Evolutionary conservation across 2,113 vertebrate species (phyloP).

Genomic region (Tychaedon coryphoeus): DNA sequence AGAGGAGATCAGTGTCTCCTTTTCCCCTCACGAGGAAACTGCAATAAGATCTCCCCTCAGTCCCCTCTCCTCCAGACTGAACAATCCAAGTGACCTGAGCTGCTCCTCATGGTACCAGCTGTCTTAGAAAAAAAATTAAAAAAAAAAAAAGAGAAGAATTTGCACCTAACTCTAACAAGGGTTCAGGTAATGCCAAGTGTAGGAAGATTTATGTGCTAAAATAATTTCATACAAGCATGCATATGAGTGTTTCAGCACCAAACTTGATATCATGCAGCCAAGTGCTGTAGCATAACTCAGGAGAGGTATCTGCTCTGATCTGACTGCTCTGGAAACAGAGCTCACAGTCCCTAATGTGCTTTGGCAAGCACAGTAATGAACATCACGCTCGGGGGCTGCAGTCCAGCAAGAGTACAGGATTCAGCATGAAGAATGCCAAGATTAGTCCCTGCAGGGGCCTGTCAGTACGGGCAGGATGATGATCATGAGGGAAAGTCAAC

Average conservation of each 20-base stretch:
- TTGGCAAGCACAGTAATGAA: not conserved
- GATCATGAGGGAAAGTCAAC: not conserved
- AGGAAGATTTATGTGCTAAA: not conserved
- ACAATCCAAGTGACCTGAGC: not conserved
- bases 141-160: not conserved
- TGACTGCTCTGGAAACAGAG: not conserved
- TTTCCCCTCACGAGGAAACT: not conserved
- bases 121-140: not conserved
- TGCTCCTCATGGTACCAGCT: not conserved
- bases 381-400: fast-evolving
- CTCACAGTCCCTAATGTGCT: not conserved
- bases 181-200: not conserved
- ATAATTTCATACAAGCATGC: not conserved
- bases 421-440: not conserved
- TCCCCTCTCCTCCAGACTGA: not conserved
- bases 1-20: not conserved
- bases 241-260: not conserved
- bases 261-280: not conserved
- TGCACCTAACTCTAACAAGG: not conserved
- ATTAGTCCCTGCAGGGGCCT: not conserved
- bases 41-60: not conserved
- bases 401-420: not conserved
- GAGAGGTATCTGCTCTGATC: not conserved
- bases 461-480: not conserved
- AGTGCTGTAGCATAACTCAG: not conserved